Evolutionary conservation across 2,113 vertebrate species (phyloP).

Genomic region (Tretioscincus oriximinensis): DNA sequence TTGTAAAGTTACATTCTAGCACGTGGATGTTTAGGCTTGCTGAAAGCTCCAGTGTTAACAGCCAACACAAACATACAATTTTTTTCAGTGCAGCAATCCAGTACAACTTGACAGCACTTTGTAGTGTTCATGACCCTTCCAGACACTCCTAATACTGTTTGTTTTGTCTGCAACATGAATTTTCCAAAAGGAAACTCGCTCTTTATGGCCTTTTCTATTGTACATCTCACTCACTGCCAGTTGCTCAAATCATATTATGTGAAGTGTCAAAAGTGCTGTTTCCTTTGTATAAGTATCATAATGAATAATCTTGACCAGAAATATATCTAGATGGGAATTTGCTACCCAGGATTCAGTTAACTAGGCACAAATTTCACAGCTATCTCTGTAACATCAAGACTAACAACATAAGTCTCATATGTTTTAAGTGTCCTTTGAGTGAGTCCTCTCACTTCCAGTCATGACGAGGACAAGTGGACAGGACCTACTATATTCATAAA

Average conservation of each 20-base stretch:
- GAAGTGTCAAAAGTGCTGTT: conserved; percentile 9
- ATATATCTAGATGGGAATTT: background rate
- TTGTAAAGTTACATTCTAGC: conserved; percentile 1
- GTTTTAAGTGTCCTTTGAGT: too few species aligned
- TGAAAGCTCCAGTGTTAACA: background rate
- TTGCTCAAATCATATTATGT: background rate
- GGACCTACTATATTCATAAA: too few species aligned
- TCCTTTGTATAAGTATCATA: rapidly evolving
- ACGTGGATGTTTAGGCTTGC: background rate
- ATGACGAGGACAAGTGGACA: too few species aligned
- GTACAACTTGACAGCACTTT: conserved; percentile 1
- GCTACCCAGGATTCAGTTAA: background rate
- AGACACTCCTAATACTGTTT: conserved; percentile 23
- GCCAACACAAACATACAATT: background rate
- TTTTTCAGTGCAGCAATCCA: conserved; percentile 1
- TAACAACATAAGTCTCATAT: background rate
- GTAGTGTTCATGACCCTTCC: background rate
- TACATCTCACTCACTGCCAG: background rate
- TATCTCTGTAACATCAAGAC: background rate
- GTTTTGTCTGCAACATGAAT: background rate
- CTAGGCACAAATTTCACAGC: background rate
- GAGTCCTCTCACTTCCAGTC: too few species aligned
- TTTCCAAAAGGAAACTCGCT: rapidly evolving
- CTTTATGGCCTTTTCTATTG: conserved; percentile 9
- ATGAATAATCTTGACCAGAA: background rate